Conservation (phyloP, 2,888 invertebrate genomes). For the Melanostoma mellinum region DNA sequence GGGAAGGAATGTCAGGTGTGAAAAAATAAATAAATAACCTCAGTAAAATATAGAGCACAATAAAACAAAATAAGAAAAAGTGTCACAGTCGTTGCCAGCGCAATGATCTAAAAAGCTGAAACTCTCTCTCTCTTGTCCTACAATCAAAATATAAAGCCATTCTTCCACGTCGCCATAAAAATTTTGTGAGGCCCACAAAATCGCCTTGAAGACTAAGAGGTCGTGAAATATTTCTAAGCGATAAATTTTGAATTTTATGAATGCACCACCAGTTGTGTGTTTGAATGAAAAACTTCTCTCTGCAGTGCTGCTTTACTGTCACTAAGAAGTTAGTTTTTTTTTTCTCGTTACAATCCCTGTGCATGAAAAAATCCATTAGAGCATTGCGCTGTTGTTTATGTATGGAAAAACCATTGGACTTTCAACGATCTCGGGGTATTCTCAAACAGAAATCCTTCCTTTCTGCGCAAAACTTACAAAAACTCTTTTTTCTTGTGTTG, state of each 20-base stretch:
- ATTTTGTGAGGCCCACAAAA: neutral
- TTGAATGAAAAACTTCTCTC: conserved; percentile 2
- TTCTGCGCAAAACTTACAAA: conserved; percentile 40
- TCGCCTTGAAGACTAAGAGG: conserved; percentile 15
- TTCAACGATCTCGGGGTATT: conserved; percentile 7
- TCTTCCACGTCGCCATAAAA: conserved; percentile 8
- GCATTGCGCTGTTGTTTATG: conserved; percentile 26
- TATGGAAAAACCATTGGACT: conserved; percentile 31
- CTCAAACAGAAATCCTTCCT: conserved; percentile 37
- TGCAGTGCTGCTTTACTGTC: conserved; percentile 21
- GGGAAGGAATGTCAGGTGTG: too few species aligned
- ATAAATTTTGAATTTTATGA: conserved; percentile 68
- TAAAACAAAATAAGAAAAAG: too few species aligned
- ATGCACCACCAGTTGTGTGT: conserved; percentile 43
- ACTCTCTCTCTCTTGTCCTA: neutral
- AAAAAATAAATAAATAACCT: too few species aligned
- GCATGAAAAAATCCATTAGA: conserved; percentile 36
- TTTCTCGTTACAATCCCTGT: neutral
- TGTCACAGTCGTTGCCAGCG: too few species aligned
- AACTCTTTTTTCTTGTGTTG: neutral
- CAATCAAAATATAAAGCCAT: conserved; percentile 6
- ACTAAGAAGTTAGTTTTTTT: conserved; percentile 1
- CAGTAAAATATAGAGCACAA: too few species aligned
- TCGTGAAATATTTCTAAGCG: conserved; percentile 55
- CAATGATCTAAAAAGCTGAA: neutral